Evolutionary conservation across 2,888 invertebrate species (phyloP), one percentile per base, ranked within the genome.

Genomic region (Andrena bucephala): DNA sequence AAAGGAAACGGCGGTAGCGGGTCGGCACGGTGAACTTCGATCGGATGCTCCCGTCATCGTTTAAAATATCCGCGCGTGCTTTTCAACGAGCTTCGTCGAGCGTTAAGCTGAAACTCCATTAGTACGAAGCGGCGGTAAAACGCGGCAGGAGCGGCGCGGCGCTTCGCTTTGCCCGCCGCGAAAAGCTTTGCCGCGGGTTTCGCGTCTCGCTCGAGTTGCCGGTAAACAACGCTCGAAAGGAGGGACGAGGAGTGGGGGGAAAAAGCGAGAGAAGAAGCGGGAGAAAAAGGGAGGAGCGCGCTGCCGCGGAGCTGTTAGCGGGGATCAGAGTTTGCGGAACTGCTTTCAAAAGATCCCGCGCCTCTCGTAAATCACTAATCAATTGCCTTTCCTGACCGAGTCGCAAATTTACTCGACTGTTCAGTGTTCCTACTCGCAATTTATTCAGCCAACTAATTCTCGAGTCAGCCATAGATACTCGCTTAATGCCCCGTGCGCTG

Each of bases 51-150:
- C 69, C 68, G 69, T 63, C 75, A 33, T 77, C 85, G 82, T 85
- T 76, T 79, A 77, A 71, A 77, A 70, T 71, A 83, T 83, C 77
- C 77, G 63, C 75, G 80, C 50, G 48, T 72, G 83, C 75, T 88
- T 84, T 86, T 70, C 72, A 68, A 62, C 77, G 52, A 68, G 84
- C 57, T 68, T 31, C 42, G 72, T 52, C 29, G 27, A 62, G 84
- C 76, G 77, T 77, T 57, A 66, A 78, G 83, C 81, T 74, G 84
- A 88, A 86, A 86, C 86, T 85, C 88, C 85, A 87, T 87, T 87
- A 87, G 79, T 71, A 65, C 57, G 73, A 72, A 67, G 75, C 78
- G 69, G 59, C 54, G 67, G 70, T 76, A 82, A 81, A 83, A 70
- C 81, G 81, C 48, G 50, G 48, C 24, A 52, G 59, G 63, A 48